Conservation (phyloP, 2,888 invertebrate genomes). For the Trachelus tabidus region DNA sequence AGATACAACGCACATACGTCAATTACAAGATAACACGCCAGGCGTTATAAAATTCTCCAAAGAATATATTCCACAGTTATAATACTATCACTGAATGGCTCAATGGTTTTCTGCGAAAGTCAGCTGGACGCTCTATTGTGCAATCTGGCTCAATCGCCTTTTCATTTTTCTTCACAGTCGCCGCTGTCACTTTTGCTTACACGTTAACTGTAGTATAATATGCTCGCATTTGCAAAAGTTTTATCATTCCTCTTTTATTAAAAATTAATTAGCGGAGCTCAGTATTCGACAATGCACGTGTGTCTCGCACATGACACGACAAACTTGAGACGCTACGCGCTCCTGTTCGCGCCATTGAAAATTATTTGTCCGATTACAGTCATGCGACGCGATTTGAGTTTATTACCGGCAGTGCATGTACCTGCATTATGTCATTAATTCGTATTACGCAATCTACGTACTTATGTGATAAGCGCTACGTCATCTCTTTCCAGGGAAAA, state of each 20-base stretch:
- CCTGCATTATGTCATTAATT: neutral
- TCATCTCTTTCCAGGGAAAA: neutral
- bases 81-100: neutral
- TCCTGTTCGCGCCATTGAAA: no score
- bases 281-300: no score
- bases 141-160: neutral
- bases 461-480: neutral
- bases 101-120: constrained; percentile 1
- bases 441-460: neutral
- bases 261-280: neutral
- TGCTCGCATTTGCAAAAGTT: neutral
- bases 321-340: no score
- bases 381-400: neutral
- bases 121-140: neutral
- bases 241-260: neutral
- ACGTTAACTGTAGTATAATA: neutral
- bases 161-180: neutral
- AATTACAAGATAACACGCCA: no score
- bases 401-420: neutral
- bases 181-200: neutral
- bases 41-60: neutral
- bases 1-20: no score
- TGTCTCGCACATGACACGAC: neutral
- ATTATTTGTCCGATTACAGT: no score
- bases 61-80: neutral